Conservation (phyloP, 2,113 vertebrate genomes). For the Hypanus sabinus region DNA sequence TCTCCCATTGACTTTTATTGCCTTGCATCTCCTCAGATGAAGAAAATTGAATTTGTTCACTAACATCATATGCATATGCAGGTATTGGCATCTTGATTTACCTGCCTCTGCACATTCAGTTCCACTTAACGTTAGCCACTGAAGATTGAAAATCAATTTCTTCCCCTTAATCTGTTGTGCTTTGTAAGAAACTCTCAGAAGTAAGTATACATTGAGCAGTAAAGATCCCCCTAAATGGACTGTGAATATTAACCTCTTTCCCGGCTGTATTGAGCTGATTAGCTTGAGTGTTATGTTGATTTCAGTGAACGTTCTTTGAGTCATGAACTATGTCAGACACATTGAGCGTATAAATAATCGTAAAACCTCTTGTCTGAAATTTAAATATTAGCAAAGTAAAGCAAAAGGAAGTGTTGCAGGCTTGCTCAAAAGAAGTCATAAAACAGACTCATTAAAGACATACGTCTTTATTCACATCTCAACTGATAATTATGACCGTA, state of each 20-base stretch:
- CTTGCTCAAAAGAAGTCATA: neutral
- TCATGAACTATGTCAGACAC: neutral
- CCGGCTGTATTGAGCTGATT: neutral
- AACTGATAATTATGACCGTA: neutral
- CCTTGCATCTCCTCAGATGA: too few relatives aligned
- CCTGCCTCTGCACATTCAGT: too few relatives aligned
- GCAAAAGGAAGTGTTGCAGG: neutral
- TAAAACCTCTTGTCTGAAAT: constrained; percentile 2
- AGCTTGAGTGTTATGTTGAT: neutral
- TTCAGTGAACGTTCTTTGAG: neutral
- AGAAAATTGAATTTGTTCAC: too few relatives aligned
- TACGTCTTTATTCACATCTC: constrained; percentile 17
- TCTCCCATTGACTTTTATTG: too few relatives aligned
- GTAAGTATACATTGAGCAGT: neutral
- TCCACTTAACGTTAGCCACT: too few relatives aligned
- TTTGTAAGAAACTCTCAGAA: neutral
- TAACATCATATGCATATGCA: too few relatives aligned
- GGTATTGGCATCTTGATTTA: too few relatives aligned
- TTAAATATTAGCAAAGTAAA: constrained; percentile 5
- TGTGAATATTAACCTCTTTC: neutral
- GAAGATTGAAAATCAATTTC: too few relatives aligned
- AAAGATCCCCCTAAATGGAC: neutral
- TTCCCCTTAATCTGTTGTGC: neutral
- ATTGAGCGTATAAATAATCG: neutral
- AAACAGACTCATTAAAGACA: constrained; percentile 14